Base-by-base conservation (phyloP, 1,140 invertebrate species). In the Cheumatopsyche charites region DNA sequence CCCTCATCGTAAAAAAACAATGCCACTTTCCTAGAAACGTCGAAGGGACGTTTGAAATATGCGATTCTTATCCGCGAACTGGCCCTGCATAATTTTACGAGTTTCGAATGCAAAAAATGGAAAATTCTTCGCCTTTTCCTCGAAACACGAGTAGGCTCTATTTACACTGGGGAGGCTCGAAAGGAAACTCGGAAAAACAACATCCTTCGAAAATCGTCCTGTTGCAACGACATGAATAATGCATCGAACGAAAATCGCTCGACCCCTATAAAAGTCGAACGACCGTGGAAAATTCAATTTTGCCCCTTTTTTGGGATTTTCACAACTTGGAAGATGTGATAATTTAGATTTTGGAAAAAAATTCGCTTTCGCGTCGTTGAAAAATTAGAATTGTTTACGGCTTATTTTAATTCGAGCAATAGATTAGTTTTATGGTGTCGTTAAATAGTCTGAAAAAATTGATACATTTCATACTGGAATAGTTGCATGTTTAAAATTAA, bases 41-140 rank as follows among this genome's bases (percentile, higher is more conserved):
- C 47, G 47, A 52, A 52, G 47, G 47, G 47, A 52, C 15, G 7
- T 13, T 25, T 23, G 23, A 58, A 58, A 25, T 58, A 58, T 58
- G 55, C 55, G 23, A 58, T 58, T 25, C 23, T 13, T 58, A 26
- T 58, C 55, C 12, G 55, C 17, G 21, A 58, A 58, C 55, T 58
- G 47, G 47, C 47, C 7, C 47, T 52, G 47, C 47, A 52, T 52
- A 52, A 52, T 52, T 52, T 52, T 52, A 52, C 47, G 47, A 52
- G 9, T 52, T 17, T 9, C 15, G 1, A 15, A 19, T 15, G 47
- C 15, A 15, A 15, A 52, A 17, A 52, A 15, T 45, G 43, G 19
- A 52, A 52, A 19, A 0, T 11, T 52, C 19, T n/a, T n/a, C n/a
- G n/a, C 47, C 47, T n/a, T 52, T 52, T 17, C 9, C 9, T n/a